Percentiles rank a stretch among this genome's conserved stretches.
phyloP scores from a whole-genome alignment of 2,797 vertebrate genomes.

The Salmo trutta region DNA sequence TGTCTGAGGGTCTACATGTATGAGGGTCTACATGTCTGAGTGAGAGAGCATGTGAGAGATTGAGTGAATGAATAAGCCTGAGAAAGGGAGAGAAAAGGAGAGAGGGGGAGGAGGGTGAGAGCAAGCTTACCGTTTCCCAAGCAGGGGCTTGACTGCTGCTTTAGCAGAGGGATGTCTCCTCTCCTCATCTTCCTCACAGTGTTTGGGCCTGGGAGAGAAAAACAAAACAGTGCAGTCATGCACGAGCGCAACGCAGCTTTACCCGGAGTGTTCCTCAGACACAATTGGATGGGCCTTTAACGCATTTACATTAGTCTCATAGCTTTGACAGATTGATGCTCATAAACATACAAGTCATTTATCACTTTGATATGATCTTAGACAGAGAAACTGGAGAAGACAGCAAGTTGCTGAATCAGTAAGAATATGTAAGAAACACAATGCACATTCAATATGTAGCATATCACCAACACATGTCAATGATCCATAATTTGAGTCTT shows the following conservation, averaged over 20 bases:
- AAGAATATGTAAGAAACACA: not conserved
- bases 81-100: constrained; percentile 1
- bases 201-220: constrained; percentile 9
- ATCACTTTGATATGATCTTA: not conserved
- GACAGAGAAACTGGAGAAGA: not conserved
- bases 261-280: not conserved
- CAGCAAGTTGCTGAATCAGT: not conserved
- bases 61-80: not conserved
- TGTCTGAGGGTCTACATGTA: not conserved
- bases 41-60: not conserved
- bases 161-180: constrained; percentile 47
- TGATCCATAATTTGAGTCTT: not conserved
- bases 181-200: constrained; percentile 49
- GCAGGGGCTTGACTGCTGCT: constrained; percentile 56
- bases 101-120: constrained; percentile 10
- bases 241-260: constrained; percentile 17
- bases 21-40: not conserved
- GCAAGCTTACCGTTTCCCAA: constrained; percentile 55
- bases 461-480: not conserved
- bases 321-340: not conserved
- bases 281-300: not conserved
- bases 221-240: constrained; percentile 28
- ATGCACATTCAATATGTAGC: not conserved
- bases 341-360: not conserved
- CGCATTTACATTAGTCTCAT: not conserved